Evolutionary conservation across 2,113 vertebrate species (phyloP).

Genomic region (Rafetus swinhoei): DNA sequence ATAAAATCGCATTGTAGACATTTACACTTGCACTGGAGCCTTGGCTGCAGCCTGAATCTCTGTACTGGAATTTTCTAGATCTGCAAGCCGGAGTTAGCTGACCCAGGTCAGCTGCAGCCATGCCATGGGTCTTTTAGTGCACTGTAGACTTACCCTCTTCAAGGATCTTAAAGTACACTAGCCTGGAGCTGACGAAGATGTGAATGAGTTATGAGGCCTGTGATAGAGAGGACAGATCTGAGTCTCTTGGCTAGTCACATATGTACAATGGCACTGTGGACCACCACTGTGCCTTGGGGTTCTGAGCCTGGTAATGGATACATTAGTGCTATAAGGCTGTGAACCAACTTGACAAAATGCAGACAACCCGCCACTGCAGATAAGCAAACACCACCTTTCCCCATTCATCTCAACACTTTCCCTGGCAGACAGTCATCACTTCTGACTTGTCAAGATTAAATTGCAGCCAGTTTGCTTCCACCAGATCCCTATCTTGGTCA

Average conservation of each 20-base stretch:
- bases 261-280: background rate
- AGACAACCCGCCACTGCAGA: background rate
- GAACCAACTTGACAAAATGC: background rate
- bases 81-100: background rate
- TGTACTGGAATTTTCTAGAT: background rate
- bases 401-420: conserved; percentile 3
- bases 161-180: background rate
- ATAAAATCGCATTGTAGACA: background rate
- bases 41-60: no score
- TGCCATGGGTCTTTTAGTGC: background rate
- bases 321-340: background rate
- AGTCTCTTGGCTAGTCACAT: background rate
- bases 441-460: background rate
- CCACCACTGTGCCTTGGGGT: background rate
- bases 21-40: background rate
- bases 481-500: background rate
- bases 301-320: background rate
- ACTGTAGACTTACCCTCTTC: background rate
- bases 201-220: background rate
- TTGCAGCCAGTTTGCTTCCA: conserved; percentile 11
- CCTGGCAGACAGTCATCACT: background rate
- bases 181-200: background rate
- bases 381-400: background rate
- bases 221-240: background rate
- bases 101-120: background rate